Conservation (phyloP, 2,888 invertebrate genomes). For the Dryococelus australis region DNA sequence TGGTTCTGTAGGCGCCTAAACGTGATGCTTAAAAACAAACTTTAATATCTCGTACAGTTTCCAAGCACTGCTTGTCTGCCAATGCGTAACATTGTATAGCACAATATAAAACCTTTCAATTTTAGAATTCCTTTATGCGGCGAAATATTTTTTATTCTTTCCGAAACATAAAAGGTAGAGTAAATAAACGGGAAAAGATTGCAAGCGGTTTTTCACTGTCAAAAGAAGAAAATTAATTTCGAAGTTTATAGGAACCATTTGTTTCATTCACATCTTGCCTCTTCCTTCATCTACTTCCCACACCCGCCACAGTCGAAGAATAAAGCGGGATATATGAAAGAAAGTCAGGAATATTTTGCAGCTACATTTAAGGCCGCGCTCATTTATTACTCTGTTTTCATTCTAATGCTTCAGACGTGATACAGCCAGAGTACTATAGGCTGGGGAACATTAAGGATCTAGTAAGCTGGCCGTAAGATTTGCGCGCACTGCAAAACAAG, state of each 20-base stretch:
- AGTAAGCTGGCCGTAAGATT: not conserved
- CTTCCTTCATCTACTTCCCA: not conserved
- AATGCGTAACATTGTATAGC: not conserved
- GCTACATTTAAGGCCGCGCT: not conserved
- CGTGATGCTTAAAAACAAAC: too few relatives aligned
- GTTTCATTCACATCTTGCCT: not conserved
- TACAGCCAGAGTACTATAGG: not conserved
- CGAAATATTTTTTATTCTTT: not conserved
- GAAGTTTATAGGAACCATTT: slow-evolving; percentile 7
- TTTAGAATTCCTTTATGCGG: not conserved
- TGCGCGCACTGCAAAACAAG: not conserved
- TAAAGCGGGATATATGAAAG: not conserved
- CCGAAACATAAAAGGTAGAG: not conserved
- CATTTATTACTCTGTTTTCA: not conserved
- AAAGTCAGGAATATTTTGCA: not conserved
- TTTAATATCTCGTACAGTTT: too few relatives aligned
- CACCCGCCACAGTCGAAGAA: not conserved
- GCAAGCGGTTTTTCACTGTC: slow-evolving; percentile 16
- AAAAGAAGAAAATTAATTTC: slow-evolving; percentile 4
- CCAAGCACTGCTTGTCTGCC: too few relatives aligned
- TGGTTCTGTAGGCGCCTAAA: too few relatives aligned
- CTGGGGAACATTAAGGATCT: not conserved
- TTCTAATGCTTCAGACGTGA: not conserved
- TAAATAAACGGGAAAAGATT: not conserved
- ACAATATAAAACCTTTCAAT: not conserved